phyloP scores from a whole-genome alignment of 2,888 invertebrate genomes.

The Drosophila crucigera region DNA sequence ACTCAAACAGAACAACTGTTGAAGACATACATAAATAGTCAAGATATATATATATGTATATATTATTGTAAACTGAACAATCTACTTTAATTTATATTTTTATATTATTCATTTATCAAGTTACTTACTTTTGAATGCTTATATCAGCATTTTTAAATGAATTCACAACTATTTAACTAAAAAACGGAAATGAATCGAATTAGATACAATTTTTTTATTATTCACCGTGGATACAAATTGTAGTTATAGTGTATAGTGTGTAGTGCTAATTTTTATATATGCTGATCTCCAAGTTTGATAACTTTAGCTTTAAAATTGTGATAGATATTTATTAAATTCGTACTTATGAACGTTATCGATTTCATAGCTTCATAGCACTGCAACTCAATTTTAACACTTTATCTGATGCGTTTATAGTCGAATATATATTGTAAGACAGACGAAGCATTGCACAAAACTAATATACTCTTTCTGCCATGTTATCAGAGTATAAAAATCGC shows the following conservation, averaged over 20 bases:
- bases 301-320: background rate
- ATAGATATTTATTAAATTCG: no score
- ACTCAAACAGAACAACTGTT: background rate
- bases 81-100: background rate
- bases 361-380: background rate
- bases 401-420: no score
- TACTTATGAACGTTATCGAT: background rate
- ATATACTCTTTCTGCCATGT: background rate
- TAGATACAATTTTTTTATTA: background rate
- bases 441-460: background rate
- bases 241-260: background rate
- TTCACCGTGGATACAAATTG: background rate
- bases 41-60: background rate
- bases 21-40: background rate
- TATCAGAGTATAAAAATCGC: background rate
- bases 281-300: background rate
- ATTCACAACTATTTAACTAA: background rate
- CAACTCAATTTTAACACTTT: no score
- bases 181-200: background rate
- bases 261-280: no score
- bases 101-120: background rate
- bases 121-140: background rate
- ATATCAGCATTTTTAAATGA: background rate
- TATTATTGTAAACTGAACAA: background rate
- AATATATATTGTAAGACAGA: background rate